phyloP scores from a whole-genome alignment of 2,797 vertebrate genomes.

The Miichthys miiuy region DNA sequence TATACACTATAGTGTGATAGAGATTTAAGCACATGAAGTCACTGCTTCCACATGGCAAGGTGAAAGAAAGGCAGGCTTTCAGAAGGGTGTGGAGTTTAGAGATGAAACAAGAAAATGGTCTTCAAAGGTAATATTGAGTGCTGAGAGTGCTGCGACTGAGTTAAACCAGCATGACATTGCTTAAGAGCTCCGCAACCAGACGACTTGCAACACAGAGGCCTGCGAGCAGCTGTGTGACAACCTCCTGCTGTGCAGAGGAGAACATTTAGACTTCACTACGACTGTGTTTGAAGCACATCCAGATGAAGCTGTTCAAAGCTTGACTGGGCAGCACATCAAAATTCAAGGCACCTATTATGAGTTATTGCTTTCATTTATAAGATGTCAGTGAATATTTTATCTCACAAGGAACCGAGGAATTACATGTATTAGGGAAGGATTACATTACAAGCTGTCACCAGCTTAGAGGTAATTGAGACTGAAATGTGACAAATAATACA shows the following conservation, averaged over 20 bases:
- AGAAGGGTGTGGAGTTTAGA: not conserved
- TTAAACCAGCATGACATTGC: conserved; percentile 48
- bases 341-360: conserved; percentile 10
- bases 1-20: not conserved
- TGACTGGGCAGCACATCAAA: conserved; percentile 33
- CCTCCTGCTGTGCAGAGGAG: conserved; percentile 36
- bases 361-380: conserved; percentile 33
- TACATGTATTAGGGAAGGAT: conserved; percentile 27
- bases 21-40: conserved; percentile 18
- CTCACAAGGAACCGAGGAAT: conserved; percentile 7
- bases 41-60: not conserved
- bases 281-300: conserved; percentile 37
- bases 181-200: conserved; percentile 36
- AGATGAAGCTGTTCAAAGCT: conserved; percentile 38
- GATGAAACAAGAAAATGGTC: conserved; percentile 18
- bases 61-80: conserved; percentile 16
- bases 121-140: conserved; percentile 20
- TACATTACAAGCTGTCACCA: conserved; percentile 36
- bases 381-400: conserved; percentile 26
- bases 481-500: conserved; percentile 42
- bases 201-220: conserved; percentile 32
- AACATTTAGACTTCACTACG: conserved; percentile 39
- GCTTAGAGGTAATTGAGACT: conserved; percentile 35
- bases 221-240: conserved; percentile 28
- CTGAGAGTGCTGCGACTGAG: not conserved